A percentile compares a stretch with the other conserved stretches of the same genome.
Evolutionary conservation across 2,888 invertebrate genomes (phyloP).

Genomic region (Aleiodes alternator): DNA sequence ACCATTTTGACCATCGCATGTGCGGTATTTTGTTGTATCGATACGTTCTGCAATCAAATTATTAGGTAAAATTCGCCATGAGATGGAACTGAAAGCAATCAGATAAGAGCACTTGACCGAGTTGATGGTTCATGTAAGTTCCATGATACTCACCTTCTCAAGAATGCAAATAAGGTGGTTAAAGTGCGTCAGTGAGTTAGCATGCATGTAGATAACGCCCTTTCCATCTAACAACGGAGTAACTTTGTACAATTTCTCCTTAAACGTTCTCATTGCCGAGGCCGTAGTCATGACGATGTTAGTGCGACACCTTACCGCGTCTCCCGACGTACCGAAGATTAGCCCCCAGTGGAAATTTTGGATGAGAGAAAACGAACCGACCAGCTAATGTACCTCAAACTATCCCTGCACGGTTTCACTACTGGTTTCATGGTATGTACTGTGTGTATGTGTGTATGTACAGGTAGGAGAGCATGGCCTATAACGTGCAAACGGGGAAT

Average conservation of each 20-base stretch:
- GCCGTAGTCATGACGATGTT: constrained; percentile 16
- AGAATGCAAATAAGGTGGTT: constrained; percentile 9
- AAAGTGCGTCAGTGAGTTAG: background rate
- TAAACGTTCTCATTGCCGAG: constrained; percentile 5
- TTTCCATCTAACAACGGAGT: constrained; percentile 17
- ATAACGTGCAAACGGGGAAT: constrained; percentile 66
- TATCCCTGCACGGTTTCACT: constrained; percentile 1
- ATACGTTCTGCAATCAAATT: too few relatives aligned
- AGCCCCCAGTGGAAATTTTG: constrained; percentile 35
- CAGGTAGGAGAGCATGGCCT: constrained; percentile 37
- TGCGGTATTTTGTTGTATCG: too few relatives aligned
- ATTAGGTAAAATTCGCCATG: too few relatives aligned
- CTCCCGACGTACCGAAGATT: constrained; percentile 35
- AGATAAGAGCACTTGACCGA: too few relatives aligned
- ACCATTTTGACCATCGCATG: too few relatives aligned
- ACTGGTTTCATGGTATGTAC: constrained; percentile 22
- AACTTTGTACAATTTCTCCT: constrained; percentile 12
- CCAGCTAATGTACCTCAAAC: constrained; percentile 16
- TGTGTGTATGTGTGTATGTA: constrained; percentile 1
- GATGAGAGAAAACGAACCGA: constrained; percentile 18
- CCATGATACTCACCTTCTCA: background rate
- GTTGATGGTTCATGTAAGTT: too few relatives aligned
- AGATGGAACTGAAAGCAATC: too few relatives aligned
- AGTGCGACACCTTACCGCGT: constrained; percentile 17
- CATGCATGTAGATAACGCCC: constrained; percentile 15